Percentiles rank a stretch among this genome's conserved stretches.
Conservation (phyloP, 2,888 invertebrate genomes). For the Latrodectus elegans region DNA sequence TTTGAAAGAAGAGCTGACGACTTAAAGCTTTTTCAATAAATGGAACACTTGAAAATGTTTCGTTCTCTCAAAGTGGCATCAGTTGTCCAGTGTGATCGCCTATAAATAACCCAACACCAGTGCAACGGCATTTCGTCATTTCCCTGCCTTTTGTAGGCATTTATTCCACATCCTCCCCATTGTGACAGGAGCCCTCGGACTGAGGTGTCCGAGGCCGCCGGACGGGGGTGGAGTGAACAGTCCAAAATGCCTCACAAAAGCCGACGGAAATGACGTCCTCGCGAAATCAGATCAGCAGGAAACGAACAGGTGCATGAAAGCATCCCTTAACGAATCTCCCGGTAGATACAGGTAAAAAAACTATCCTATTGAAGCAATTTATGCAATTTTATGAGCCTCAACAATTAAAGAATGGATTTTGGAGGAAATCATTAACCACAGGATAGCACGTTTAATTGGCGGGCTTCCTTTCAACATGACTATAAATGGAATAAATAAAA, state of each 20-base stretch:
- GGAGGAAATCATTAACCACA: slow-evolving; percentile 35
- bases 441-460: slow-evolving; percentile 22
- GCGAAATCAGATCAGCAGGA: slow-evolving; percentile 62
- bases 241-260: slow-evolving; percentile 13
- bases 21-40: no score
- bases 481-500: no score
- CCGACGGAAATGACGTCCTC: slow-evolving; percentile 29
- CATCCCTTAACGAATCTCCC: slow-evolving; percentile 28
- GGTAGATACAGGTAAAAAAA: background rate
- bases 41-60: no score
- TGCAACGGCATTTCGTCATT: slow-evolving; percentile 40
- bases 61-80: background rate
- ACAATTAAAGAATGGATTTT: background rate
- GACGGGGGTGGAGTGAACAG: slow-evolving; percentile 3
- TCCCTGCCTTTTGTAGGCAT: slow-evolving; percentile 50
- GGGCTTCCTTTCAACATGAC: background rate
- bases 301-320: slow-evolving; percentile 58
- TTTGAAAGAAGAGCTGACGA: no score
- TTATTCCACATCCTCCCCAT: slow-evolving; percentile 55
- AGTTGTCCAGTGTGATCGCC: background rate
- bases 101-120: background rate
- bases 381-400: background rate
- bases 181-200: background rate
- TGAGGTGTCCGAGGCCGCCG: slow-evolving; percentile 10
- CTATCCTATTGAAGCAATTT: background rate